Conservation (phyloP, 2,888 invertebrate genomes). For the Chloroclysta siterata region DNA sequence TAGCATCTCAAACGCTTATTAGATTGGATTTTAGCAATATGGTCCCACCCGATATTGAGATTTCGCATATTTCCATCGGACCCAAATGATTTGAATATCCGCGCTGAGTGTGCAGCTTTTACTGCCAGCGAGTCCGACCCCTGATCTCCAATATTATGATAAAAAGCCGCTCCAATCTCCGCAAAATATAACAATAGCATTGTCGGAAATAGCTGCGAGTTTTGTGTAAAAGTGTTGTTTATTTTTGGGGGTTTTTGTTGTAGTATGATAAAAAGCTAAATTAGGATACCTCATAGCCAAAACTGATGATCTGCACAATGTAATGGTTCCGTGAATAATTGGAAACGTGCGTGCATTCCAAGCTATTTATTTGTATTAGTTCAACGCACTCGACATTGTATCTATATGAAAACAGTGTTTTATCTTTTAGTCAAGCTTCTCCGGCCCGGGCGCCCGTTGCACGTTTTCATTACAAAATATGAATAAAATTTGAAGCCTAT, state of each 20-base stretch:
- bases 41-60: conserved; percentile 17
- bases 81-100: conserved; percentile 58
- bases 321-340: conserved; percentile 67
- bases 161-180: conserved; percentile 57
- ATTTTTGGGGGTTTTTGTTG: conserved; percentile 16
- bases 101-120: conserved; percentile 55
- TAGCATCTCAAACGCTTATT: conserved; percentile 1
- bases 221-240: conserved; percentile 23
- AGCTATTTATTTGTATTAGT: conserved; percentile 68
- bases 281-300: background rate
- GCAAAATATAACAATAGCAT: conserved; percentile 50
- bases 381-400: conserved; percentile 60
- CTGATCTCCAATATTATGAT: conserved; percentile 63
- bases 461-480: too few relatives aligned
- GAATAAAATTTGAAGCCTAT: too few relatives aligned
- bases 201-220: conserved; percentile 33
- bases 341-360: conserved; percentile 59
- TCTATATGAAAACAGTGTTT: conserved; percentile 6
- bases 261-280: conserved; percentile 6
- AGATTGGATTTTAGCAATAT: conserved; percentile 10
- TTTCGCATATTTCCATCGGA: conserved; percentile 40
- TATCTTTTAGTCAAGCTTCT: background rate
- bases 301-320: conserved; percentile 40
- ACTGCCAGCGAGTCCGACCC: conserved; percentile 46
- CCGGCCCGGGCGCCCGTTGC: too few relatives aligned